Evolutionary conservation across 2,797 vertebrate genomes (phyloP), one percentile per base, ranked within the genome.

Genomic region (Pelodytes ibericus): DNA sequence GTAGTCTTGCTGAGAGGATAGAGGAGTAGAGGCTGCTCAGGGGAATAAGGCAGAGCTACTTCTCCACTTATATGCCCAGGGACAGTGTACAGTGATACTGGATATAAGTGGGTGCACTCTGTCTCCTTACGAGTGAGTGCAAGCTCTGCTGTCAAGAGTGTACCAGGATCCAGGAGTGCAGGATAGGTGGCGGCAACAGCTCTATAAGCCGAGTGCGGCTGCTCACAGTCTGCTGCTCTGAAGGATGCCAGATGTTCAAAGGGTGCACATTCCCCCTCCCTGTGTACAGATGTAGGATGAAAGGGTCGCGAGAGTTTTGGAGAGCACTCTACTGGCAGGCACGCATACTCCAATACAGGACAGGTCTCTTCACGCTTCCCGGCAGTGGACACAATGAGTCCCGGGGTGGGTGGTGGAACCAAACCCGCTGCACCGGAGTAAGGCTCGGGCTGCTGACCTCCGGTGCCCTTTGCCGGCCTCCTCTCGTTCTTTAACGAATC

Each of bases 391-490:
- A 8, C 3, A 20, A 22, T 22, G 49, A 53, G 9, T 30, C 7
- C 44, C 3, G 10, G 2, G 2, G 15, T 3, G 47, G 11, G 20
- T 7, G 15, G 33, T 44, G 41, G n/a, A n/a, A n/a, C n/a, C 26
- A 22, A 24, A 27, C 18, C 22, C 39, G 15, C 47, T 10, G 25
- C 18, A 56, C 74, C 66, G 74, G 74, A 63, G 67, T 33, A 20
- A 72, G 75, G 56, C 56, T 72, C 69, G 75, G 75, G 70, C 69
- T 24, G 56, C 36, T 39, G 25, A 66, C 33, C 62, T 65, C 70
- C 71, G 76, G 76, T 79, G 71, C 71, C 76, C 71, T 69, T 71
- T 68, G 33, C 76, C 76, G 64, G 76, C 64, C 71, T 72, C 57
- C 76, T 31, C 71, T 79, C 57, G 56, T 62, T 44, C 64, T 65